A percentile compares a stretch with the other conserved stretches of the same genome.
Evolutionary conservation across 2,113 vertebrate genomes (phyloP).

Genomic region (Cochlearius cochlearius): DNA sequence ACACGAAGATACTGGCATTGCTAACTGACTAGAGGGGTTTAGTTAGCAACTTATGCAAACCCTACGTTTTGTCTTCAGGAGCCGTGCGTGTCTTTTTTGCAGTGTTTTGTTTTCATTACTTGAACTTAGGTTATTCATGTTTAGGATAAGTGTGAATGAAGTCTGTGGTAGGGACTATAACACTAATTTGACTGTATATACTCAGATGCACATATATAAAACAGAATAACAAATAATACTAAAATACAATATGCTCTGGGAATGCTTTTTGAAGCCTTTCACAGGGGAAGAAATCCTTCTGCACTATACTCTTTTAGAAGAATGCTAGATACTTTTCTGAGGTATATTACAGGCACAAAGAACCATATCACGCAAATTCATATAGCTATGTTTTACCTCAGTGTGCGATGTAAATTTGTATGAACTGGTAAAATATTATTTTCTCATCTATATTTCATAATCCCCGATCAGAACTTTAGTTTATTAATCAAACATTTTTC

Average conservation of each 20-base stretch:
- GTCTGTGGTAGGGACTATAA: neutral
- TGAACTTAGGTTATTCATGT: conserved; percentile 51
- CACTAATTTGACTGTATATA: neutral
- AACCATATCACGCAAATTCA: neutral
- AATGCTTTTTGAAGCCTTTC: neutral
- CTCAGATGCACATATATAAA: neutral
- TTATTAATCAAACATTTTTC: neutral
- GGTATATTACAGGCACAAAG: neutral
- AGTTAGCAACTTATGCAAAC: conserved; percentile 66
- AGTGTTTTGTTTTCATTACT: conserved; percentile 39
- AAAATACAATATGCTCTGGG: neutral
- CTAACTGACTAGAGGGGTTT: conserved; percentile 62
- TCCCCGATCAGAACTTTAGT: neutral
- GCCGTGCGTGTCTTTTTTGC: neutral
- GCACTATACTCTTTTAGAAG: neutral
- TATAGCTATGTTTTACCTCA: neutral
- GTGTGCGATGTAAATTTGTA: neutral
- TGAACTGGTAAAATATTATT: neutral
- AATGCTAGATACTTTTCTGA: neutral
- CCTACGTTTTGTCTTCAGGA: conserved; percentile 29
- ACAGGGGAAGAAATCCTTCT: neutral
- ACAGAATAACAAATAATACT: neutral
- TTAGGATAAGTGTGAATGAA: neutral
- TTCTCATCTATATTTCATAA: neutral
- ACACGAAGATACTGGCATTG: conserved; percentile 68